Evolutionary conservation across 2,113 vertebrate species (phyloP).

Genomic region (Lophotis ruficrista): DNA sequence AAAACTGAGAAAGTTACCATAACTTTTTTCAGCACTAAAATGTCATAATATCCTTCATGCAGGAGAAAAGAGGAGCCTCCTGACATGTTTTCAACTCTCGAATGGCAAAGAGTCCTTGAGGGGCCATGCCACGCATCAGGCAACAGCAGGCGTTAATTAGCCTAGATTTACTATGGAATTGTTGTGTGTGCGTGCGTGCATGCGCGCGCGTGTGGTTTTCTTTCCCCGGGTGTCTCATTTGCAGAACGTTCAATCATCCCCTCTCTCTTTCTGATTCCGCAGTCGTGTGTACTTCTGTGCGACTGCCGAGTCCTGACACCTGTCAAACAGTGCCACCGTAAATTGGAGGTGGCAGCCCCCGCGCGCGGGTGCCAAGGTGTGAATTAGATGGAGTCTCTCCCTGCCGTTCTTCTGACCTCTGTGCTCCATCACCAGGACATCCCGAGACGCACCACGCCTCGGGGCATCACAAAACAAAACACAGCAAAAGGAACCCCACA

Average conservation of each 20-base stretch:
- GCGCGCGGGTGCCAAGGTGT: conserved; percentile 66
- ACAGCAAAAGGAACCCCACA: neutral
- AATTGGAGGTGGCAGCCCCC: conserved; percentile 68
- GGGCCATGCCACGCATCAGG: conserved; percentile 13
- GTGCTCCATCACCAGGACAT: conserved; percentile 24
- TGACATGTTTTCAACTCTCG: conserved; percentile 55
- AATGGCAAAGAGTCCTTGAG: conserved; percentile 56
- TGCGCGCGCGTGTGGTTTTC: neutral
- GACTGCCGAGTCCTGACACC: conserved; percentile 64
- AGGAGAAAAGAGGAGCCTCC: conserved; percentile 47
- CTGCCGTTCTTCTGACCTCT: conserved; percentile 42
- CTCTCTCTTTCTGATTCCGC: neutral
- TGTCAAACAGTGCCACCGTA: conserved; percentile 68
- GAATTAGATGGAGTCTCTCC: conserved; percentile 67
- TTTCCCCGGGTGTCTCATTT: conserved; percentile 72
- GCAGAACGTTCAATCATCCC: conserved; percentile 53
- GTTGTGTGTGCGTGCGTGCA: neutral
- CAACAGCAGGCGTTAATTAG: conserved; percentile 44
- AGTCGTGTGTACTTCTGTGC: neutral
- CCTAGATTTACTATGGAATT: neutral
- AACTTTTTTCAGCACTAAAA: conserved; percentile 34
- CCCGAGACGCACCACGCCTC: neutral
- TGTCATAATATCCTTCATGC: conserved; percentile 18
- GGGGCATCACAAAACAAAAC: neutral
- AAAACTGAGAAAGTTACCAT: neutral